Percentiles rank a stretch among this genome's conserved stretches.
phyloP scores from a whole-genome alignment of 2,113 vertebrate genomes.

The Columbina picui region DNA sequence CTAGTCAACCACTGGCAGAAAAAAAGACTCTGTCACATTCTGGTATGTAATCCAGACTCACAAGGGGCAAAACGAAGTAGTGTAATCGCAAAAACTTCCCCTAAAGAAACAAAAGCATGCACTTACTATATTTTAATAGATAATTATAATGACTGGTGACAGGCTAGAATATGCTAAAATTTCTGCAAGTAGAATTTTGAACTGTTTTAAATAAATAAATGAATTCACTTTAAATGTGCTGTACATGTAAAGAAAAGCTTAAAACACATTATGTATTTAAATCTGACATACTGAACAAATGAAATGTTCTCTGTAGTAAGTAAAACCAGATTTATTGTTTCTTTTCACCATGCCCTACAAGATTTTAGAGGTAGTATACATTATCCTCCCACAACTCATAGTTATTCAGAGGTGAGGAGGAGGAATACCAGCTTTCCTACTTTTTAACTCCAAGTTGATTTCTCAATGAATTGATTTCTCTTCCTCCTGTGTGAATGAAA shows the following conservation, averaged over 20 bases:
- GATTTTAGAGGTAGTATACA: background rate
- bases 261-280: background rate
- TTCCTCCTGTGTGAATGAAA: conserved; percentile 35
- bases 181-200: background rate
- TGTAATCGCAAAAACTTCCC: background rate
- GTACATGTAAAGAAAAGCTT: background rate
- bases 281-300: background rate
- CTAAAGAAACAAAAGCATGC: background rate
- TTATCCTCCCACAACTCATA: conserved; percentile 40
- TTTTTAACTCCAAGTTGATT: conserved; percentile 27
- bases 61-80: background rate
- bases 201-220: background rate
- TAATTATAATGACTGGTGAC: background rate
- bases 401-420: conserved; percentile 14
- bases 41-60: background rate
- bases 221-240: background rate
- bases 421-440: conserved; percentile 43
- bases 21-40: background rate
- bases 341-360: background rate
- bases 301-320: background rate
- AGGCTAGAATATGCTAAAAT: background rate
- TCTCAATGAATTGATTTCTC: conserved; percentile 23
- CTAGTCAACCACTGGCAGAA: background rate
- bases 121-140: background rate
- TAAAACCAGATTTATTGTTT: background rate